Percentiles rank a stretch among this genome's conserved stretches.
phyloP scores from a whole-genome alignment of 1,140 invertebrate species.

The Vollenhovia emeryi region DNA sequence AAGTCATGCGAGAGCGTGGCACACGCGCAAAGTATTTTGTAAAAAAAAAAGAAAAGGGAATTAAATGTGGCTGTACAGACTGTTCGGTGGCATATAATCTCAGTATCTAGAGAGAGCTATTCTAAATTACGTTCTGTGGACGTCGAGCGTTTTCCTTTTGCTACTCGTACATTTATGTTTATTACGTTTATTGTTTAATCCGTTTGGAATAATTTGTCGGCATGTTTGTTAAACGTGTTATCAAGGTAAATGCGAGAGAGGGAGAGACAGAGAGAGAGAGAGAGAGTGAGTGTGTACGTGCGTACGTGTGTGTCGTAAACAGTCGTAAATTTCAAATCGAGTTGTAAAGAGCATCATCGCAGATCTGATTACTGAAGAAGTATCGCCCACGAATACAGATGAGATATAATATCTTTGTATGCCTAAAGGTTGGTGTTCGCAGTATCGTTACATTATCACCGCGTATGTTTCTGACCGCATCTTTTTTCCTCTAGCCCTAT shows the following conservation, averaged over 20 bases:
- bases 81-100: slow-evolving; percentile 49
- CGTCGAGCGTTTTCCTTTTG: slow-evolving; percentile 6
- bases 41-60: slow-evolving; percentile 58
- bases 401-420: slow-evolving; percentile 24
- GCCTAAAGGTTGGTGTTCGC: slow-evolving; percentile 35
- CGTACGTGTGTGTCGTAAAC: neutral
- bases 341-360: slow-evolving; percentile 20
- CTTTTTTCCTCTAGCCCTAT: slow-evolving; percentile 41
- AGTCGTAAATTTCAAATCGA: slow-evolving; percentile 32
- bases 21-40: slow-evolving; percentile 53
- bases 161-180: slow-evolving; percentile 27
- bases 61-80: slow-evolving; percentile 61
- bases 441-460: slow-evolving; percentile 22
- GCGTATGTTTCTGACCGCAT: slow-evolving; percentile 44
- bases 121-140: slow-evolving; percentile 47
- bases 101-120: slow-evolving; percentile 37
- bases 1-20: slow-evolving; percentile 32
- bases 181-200: slow-evolving; percentile 13
- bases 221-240: slow-evolving; percentile 10
- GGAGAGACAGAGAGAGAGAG: neutral
- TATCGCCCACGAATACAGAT: neutral
- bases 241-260: neutral
- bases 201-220: slow-evolving; percentile 1
- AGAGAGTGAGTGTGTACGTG: neutral
- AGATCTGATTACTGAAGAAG: slow-evolving; percentile 7